Evolutionary conservation across 2,888 invertebrate species (phyloP), one percentile per base, ranked within the genome.

Genomic region (Gibbula magus): DNA sequence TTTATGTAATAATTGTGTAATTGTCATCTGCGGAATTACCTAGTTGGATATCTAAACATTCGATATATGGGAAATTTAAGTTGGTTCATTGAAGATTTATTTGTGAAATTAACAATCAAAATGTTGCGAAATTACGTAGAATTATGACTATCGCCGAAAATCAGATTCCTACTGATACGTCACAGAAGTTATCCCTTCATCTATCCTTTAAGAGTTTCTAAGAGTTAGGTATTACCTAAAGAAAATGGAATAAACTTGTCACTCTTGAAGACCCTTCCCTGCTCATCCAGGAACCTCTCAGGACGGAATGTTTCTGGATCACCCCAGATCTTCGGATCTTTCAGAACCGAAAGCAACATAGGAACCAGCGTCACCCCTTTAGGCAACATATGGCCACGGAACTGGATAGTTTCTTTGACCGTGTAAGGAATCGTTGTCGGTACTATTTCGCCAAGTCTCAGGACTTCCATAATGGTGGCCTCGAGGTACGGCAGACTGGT

Each of bases 371-470:
- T 78, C 0, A 83, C 80, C n/a, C 84, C 86, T 75, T 86, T 86
- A n/a, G 91, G 91, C 39, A 92, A 89, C 1, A 79, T 79, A 56
- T 86, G 90, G 13, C 89, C 90, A 13, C 84, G 77, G 29, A 90
- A 83, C 4, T 73, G 76, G 13, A 88, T 83, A 52, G 91, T 89
- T 20, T 84, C 18, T 7, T 80, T 70, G 10, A 85, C 86, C 5
- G 81, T 73, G 86, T 91, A 83, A 80, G 85, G 79, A 45, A 85
- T 25, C 77, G 81, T 32, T 80, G 88, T 56, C 0, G 88, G 89
- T 18, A 87, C 86, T 54, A 90, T 85, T 52, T 83, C 83, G 4
- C 88, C 87, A 13, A 85, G 77, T 45, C 92, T 78, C 52, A 86
- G 84, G 0, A 86, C 81, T 82, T 91, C 91, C 56, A 86, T 78